Base-by-base conservation (phyloP, 2,113 vertebrate genomes). In the Hassar affinis region DNA sequence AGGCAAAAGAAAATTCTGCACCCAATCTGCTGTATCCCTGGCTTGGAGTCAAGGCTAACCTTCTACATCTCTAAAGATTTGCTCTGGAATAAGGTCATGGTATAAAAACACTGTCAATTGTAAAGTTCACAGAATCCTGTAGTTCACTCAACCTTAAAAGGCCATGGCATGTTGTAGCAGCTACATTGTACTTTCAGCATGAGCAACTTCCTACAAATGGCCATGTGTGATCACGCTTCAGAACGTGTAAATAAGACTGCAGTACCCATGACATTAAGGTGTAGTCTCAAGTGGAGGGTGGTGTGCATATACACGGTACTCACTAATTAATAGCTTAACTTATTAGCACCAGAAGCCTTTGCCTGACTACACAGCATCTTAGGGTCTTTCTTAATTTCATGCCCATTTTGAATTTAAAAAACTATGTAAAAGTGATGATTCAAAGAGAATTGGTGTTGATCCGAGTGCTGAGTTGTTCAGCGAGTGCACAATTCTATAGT, bases 21-120 rank as follows among this genome's bases (percentile, higher is more conserved):
- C 61, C 62, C 49, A 30, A 2, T 8, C 6, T 7, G 15, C 51
- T 27, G 62, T 69, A 56, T 72, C n/a, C 52, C 51, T 11, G 35
- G 38, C 15, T 74, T 71, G 62, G 66, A 79, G 77, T 74, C 51
- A 79, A 61, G 61, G 52, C 77, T 59, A 84, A 84, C 83, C 83
- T 62, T 84, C 78, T 62, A 71, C 77, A 80, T 51, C 66, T 79
- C 77, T 59, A 51, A 42, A 72, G 83, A 84, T 79, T 79, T 79
- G 83, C 75, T 59, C 35, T 6, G 54, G 51, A 84, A 84, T 84
- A 84, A 84, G 83, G 83, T 84, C 83, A 84, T 11, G 83, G 35
- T 61, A 72, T 30, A 74, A 72, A 84, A 79, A 62, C 20, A 42
- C 62, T 45, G 68, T 81, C 81, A 76, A 76, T 51, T 76, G 42